Base-by-base conservation (phyloP, 2,113 vertebrate genomes). In the Diadophis punctatus region DNA sequence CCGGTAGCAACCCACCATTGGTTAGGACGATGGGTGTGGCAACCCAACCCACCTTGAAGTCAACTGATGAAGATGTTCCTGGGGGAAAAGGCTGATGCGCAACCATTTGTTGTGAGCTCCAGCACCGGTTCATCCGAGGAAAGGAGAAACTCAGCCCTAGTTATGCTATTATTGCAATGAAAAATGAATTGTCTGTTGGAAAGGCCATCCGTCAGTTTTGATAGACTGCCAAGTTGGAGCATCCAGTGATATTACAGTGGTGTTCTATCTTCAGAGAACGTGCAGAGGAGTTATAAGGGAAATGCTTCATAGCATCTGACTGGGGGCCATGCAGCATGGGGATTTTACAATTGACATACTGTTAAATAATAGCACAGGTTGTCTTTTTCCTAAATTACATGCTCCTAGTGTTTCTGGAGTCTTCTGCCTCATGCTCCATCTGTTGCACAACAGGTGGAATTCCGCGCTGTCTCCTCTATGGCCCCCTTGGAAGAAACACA, bases 361-460 rank as follows among this genome's bases (percentile, higher is more conserved):
- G 27, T 49, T 34, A 53, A 84, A 89, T 27, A 92, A 86, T 53
- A 22, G 23, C n/a, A n/a, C 27, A 84, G 39, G 25, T 85, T 92
- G 53, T 43, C 48, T 60, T 92, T 92, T 3, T 0, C 52, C 30
- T 46, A 58, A 51, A 92, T 89, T 89, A 58, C 68, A 56, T n/a
- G 20, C 52, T 49, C 91, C 56, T 74, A 16, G 43, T 85, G 55
- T 80, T 84, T 89, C 39, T 55, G 51, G 63, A 56, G 91, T 84
- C 63, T 52, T 92, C 43, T 9, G 12, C 52, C 43, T 89, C 68
- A 30, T 27, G 5, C 52, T 60, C 91, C 91, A 92, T 92, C 68
- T 89, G 91, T 58, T 34, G 48, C 68, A 52, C 39, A 48, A 89
- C 91, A 92, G 91, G 91, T 92, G 87, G 87, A 84, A 84, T 80